These are phyloP conservation scores for Mnemiopsis leidyi DNA, from an alignment of 37 sponge, comb jelly and placozoan genomes.

Conservation along the genomic window DNA sequence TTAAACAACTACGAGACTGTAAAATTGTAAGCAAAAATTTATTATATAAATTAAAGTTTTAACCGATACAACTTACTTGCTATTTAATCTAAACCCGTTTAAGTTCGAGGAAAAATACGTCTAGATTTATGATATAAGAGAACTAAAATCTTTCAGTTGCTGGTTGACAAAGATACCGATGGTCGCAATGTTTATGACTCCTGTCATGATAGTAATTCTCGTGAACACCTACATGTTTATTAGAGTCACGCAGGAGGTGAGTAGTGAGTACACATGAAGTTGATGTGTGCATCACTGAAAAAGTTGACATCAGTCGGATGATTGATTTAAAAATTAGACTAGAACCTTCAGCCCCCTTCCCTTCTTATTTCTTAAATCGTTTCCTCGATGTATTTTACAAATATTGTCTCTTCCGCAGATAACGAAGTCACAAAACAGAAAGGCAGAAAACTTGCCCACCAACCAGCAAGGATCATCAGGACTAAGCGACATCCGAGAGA, in stretches of 20 bases:
- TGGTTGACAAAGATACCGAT: slow-evolving; percentile 57
- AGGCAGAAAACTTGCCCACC: slow-evolving; percentile 9
- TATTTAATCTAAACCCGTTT: too few relatives aligned
- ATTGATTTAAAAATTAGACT: too few relatives aligned
- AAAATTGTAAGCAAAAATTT: slow-evolving; percentile 36
- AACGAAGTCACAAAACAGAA: slow-evolving; percentile 34
- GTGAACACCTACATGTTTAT: slow-evolving; percentile 35
- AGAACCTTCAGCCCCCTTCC: too few relatives aligned
- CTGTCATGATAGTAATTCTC: slow-evolving; percentile 8
- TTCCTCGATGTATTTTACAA: too few relatives aligned
- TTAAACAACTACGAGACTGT: background rate
- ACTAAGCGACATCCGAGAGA: background rate
- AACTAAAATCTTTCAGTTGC: slow-evolving; percentile 21
- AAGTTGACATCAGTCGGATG: too few relatives aligned
- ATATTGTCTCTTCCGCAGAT: too few relatives aligned
- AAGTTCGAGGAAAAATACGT: background rate
- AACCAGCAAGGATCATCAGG: slow-evolving; percentile 4
- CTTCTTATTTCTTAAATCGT: too few relatives aligned
- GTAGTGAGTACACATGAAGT: too few relatives aligned
- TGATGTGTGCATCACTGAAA: too few relatives aligned
- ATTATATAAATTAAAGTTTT: too few relatives aligned
- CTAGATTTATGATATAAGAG: background rate
- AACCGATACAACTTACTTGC: too few relatives aligned
- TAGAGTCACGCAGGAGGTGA: slow-evolving; percentile 55
- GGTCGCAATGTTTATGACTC: slow-evolving; percentile 29